Conservation (phyloP, 2,888 invertebrate genomes). For the Disparrhopalites patrizii region DNA sequence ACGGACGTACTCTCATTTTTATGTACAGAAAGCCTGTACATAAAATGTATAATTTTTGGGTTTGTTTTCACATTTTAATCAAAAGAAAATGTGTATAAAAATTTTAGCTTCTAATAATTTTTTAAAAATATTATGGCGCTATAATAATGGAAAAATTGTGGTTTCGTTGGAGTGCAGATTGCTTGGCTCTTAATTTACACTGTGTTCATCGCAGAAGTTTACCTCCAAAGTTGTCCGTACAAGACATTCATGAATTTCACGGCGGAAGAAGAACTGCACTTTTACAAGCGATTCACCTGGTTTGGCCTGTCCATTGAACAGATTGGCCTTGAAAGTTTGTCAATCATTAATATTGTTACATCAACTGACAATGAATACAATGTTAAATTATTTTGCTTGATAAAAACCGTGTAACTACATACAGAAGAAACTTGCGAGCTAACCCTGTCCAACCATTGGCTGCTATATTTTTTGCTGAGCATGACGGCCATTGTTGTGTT, state of each 20-base stretch:
- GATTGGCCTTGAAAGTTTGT: too few relatives aligned
- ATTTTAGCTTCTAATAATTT: too few relatives aligned
- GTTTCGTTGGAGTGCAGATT: conserved; percentile 23
- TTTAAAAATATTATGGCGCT: too few relatives aligned
- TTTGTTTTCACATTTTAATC: not conserved
- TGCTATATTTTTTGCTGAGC: not conserved
- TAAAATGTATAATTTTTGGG: not conserved
- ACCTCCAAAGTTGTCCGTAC: conserved; percentile 15
- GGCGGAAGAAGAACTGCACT: not conserved
- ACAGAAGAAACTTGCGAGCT: not conserved
- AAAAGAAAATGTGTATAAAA: too few relatives aligned
- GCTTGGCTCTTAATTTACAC: conserved; percentile 23
- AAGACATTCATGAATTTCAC: not conserved
- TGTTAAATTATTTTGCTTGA: too few relatives aligned
- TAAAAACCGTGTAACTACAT: too few relatives aligned
- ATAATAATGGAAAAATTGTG: too few relatives aligned
- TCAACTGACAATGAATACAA: too few relatives aligned
- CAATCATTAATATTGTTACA: too few relatives aligned
- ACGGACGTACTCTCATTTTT: too few relatives aligned
- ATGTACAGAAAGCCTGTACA: too few relatives aligned
- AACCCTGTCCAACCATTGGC: not conserved
- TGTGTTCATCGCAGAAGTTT: conserved; percentile 19
- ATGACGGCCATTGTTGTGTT: conserved; percentile 5
- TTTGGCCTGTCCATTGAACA: conserved; percentile 4
- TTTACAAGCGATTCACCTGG: conserved; percentile 10